Conservation (phyloP, 2,888 invertebrate genomes). For the Gymnoscelis rufifasciata region DNA sequence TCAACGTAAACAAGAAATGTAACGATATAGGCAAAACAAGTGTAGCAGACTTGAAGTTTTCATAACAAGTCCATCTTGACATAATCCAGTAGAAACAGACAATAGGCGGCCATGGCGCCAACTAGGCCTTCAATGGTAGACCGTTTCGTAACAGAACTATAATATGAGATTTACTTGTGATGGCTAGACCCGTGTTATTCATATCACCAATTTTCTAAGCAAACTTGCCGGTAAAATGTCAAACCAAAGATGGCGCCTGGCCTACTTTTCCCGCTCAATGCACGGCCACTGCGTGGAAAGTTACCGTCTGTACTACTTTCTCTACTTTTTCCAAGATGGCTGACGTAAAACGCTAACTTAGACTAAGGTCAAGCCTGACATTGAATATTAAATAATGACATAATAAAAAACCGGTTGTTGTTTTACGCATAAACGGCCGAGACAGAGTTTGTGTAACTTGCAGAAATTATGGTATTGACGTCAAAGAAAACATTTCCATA, state of each 20-base stretch:
- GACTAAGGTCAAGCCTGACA: slow-evolving; percentile 62
- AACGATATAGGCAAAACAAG: slow-evolving; percentile 48
- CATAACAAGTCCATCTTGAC: slow-evolving; percentile 56
- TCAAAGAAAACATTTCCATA: slow-evolving; percentile 27
- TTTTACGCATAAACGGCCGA: slow-evolving; percentile 2
- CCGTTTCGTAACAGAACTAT: slow-evolving; percentile 26
- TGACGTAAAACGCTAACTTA: slow-evolving; percentile 53
- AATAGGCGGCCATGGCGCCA: slow-evolving; percentile 55
- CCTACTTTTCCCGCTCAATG: slow-evolving; percentile 75
- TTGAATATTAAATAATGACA: slow-evolving; percentile 26
- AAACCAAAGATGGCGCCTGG: slow-evolving; percentile 69
- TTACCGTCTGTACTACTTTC: slow-evolving; percentile 78
- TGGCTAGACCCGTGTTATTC: slow-evolving; percentile 1
- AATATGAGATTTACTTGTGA: slow-evolving; percentile 12
- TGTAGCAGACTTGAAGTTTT: slow-evolving; percentile 47
- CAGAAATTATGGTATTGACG: slow-evolving; percentile 20
- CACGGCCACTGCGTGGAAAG: slow-evolving; percentile 71
- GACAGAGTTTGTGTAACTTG: slow-evolving; percentile 8
- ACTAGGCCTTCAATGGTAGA: slow-evolving; percentile 25
- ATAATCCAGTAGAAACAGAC: slow-evolving; percentile 51
- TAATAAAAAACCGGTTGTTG: slow-evolving; percentile 19
- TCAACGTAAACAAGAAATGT: slow-evolving; percentile 24
- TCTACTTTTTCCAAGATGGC: slow-evolving; percentile 78
- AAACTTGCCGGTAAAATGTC: slow-evolving; percentile 53
- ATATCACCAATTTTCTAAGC: slow-evolving; percentile 26